phyloP scores from a whole-genome alignment of 1,140 invertebrate species.

The Brachionus sp. region DNA sequence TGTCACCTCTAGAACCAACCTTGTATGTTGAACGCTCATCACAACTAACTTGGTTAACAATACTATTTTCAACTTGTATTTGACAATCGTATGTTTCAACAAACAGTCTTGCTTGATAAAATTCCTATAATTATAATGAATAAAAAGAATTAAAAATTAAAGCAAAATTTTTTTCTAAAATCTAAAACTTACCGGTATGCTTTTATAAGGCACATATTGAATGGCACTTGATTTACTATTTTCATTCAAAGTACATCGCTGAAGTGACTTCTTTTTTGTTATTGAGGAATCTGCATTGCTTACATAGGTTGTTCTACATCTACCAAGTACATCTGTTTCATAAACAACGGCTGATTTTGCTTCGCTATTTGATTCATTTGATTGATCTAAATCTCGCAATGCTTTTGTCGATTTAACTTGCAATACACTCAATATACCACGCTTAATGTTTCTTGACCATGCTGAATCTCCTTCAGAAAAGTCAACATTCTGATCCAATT shows the following conservation, averaged over 20 bases:
- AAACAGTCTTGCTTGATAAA: constrained; percentile 40
- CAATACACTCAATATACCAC: constrained; percentile 41
- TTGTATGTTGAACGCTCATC: constrained; percentile 38
- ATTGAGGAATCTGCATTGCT: neutral
- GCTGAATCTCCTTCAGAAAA: constrained; percentile 28
- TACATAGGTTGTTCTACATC: constrained; percentile 41
- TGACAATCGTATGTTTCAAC: constrained; percentile 20
- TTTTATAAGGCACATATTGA: constrained; percentile 34
- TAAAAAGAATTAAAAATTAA: neutral
- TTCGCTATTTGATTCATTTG: neutral
- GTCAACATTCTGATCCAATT: constrained; percentile 29
- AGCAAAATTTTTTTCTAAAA: neutral
- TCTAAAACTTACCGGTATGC: neutral
- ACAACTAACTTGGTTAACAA: constrained; percentile 27
- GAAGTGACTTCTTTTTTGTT: neutral
- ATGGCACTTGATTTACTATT: constrained; percentile 34
- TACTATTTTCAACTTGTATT: neutral
- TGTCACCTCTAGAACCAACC: constrained; percentile 15
- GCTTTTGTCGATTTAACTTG: neutral
- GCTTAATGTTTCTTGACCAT: constrained; percentile 39
- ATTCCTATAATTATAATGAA: neutral
- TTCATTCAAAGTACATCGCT: constrained; percentile 43
- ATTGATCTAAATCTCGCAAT: constrained; percentile 1
- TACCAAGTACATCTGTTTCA: constrained; percentile 40
- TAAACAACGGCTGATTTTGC: constrained; percentile 37